Evolutionary conservation across 2,888 invertebrate species (phyloP).

Genomic region (Platerodrilus igneus): DNA sequence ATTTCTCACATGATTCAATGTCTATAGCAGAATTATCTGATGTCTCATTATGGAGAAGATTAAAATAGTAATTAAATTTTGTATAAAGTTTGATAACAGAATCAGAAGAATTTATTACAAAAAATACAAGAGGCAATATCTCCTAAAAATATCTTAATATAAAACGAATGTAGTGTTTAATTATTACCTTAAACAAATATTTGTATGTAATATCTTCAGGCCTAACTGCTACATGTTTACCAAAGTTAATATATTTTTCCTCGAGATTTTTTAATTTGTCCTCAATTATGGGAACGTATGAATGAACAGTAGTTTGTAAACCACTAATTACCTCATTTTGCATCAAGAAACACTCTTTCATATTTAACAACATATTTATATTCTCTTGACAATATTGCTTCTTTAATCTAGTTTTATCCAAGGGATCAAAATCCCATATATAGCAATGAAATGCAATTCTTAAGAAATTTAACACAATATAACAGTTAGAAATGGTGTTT

Average conservation of each 20-base stretch:
- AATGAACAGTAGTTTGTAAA: conserved; percentile 47
- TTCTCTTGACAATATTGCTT: conserved; percentile 66
- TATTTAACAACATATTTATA: conserved; percentile 55
- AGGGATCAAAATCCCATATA: conserved; percentile 75
- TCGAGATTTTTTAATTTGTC: conserved; percentile 45
- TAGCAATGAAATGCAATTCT: conserved; percentile 57
- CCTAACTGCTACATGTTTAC: conserved; percentile 54
- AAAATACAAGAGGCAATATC: conserved; percentile 25
- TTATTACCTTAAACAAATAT: conserved; percentile 53
- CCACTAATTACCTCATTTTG: conserved; percentile 48
- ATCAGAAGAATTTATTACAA: too few relatives aligned
- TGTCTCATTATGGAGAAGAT: conserved; percentile 46
- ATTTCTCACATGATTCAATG: conserved; percentile 12
- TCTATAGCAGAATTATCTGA: conserved; percentile 14
- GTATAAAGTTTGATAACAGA: conserved; percentile 17
- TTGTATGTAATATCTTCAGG: conserved; percentile 52
- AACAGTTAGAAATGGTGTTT: conserved; percentile 35
- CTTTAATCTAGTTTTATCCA: conserved; percentile 71
- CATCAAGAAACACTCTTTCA: conserved; percentile 56
- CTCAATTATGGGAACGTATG: conserved; percentile 49
- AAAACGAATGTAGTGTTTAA: not conserved
- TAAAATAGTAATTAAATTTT: conserved; percentile 36
- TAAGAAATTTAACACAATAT: conserved; percentile 51
- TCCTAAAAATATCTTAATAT: conserved; percentile 22
- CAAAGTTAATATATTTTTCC: conserved; percentile 44